Conservation (phyloP, 2,113 vertebrate species). For the Amblyornis subalaris region DNA sequence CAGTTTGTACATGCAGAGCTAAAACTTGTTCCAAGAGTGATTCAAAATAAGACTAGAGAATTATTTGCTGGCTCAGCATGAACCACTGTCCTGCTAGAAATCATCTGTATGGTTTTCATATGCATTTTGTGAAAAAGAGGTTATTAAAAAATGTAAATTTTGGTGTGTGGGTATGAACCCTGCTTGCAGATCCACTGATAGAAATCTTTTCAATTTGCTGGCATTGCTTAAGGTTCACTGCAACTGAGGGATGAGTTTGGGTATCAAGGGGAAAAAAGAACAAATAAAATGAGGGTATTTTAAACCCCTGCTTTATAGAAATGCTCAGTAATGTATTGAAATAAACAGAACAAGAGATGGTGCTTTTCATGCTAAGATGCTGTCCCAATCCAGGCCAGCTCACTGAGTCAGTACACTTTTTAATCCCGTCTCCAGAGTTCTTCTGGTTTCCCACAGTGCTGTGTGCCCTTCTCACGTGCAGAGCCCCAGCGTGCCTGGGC, state of each 20-base stretch:
- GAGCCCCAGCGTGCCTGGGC: not conserved
- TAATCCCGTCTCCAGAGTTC: not conserved
- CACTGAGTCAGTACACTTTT: not conserved
- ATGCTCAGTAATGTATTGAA: not conserved
- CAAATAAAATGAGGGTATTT: not conserved
- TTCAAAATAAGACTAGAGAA: constrained; percentile 20
- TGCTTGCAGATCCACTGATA: not conserved
- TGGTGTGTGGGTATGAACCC: not conserved
- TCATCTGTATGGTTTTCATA: not conserved
- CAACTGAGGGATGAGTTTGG: not conserved
- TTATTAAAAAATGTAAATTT: not conserved
- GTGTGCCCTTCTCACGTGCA: not conserved
- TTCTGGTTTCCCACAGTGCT: not conserved
- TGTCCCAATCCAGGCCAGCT: not conserved
- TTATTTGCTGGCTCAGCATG: constrained; percentile 23
- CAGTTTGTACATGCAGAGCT: not conserved
- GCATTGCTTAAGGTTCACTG: not conserved
- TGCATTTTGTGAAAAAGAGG: not conserved
- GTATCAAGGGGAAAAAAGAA: not conserved
- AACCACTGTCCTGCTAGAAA: not conserved
- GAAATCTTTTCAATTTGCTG: not conserved
- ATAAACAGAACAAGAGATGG: not conserved
- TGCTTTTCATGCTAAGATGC: accelerated
- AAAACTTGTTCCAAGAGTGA: constrained; percentile 11
- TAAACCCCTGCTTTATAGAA: not conserved